Conservation (phyloP, 2,113 vertebrate genomes). For the Galbula dea region DNA sequence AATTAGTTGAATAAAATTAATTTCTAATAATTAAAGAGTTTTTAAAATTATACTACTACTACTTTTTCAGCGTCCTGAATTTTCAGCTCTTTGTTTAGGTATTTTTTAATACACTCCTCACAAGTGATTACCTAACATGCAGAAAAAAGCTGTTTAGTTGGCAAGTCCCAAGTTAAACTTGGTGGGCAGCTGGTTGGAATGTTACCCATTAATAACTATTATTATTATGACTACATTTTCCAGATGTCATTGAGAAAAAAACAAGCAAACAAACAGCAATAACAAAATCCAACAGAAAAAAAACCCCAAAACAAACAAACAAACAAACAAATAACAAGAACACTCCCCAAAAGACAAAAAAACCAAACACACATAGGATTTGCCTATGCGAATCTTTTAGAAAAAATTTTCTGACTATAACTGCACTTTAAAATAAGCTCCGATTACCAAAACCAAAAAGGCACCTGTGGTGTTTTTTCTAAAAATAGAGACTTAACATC, state of each 20-base stretch:
- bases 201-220: not conserved
- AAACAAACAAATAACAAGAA: too few relatives aligned
- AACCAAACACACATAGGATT: fast-evolving
- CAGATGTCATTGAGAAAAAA: not conserved
- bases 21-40: not conserved
- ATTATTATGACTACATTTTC: not conserved
- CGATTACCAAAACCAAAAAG: not conserved
- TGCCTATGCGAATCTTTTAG: not conserved
- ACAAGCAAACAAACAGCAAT: too few relatives aligned
- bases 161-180: not conserved
- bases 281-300: too few relatives aligned
- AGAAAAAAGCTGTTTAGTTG: not conserved
- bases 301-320: too few relatives aligned
- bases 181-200: not conserved
- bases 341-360: too few relatives aligned
- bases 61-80: not conserved
- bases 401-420: not conserved
- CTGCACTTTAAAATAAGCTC: not conserved
- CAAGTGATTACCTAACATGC: not conserved
- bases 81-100: not conserved
- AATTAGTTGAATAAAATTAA: too few relatives aligned
- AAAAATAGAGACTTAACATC: not conserved
- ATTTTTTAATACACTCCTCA: not conserved
- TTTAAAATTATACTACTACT: not conserved
- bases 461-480: not conserved